Percentiles rank a stretch among this genome's conserved stretches.
phyloP scores from a whole-genome alignment of 2,113 vertebrate genomes.

The Salvelinus fontinalis region DNA sequence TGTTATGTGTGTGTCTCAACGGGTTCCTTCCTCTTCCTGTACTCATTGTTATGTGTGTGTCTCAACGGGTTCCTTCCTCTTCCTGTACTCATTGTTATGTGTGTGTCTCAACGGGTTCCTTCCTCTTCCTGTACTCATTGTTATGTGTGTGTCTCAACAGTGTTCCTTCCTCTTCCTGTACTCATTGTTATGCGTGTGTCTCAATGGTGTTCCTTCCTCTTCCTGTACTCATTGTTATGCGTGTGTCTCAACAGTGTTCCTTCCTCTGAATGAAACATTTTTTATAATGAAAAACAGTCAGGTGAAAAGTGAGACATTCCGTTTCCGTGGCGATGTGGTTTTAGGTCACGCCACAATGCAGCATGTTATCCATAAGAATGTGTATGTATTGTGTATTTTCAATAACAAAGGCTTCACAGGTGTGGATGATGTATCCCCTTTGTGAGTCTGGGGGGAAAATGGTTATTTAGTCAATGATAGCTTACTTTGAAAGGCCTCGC shows the following conservation, averaged over 20 bases:
- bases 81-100: too few relatives aligned
- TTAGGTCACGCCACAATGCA: constrained; percentile 26
- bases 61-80: too few relatives aligned
- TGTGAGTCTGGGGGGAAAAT: too few relatives aligned
- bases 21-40: too few relatives aligned
- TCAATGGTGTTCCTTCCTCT: constrained; percentile 15
- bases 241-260: constrained; percentile 33
- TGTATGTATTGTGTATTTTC: too few relatives aligned
- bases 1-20: too few relatives aligned
- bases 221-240: constrained; percentile 34
- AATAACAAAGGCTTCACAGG: too few relatives aligned
- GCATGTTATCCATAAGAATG: not conserved
- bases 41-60: too few relatives aligned
- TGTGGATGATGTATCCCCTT: too few relatives aligned
- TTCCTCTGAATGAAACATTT: constrained; percentile 24
- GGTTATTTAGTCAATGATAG: too few relatives aligned
- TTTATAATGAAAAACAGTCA: not conserved
- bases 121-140: not conserved
- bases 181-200: constrained; percentile 33
- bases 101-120: too few relatives aligned
- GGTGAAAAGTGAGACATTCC: constrained; percentile 22
- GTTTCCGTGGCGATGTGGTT: constrained; percentile 66
- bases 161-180: not conserved
- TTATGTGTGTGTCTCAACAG: constrained; percentile 40
- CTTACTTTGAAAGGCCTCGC: too few relatives aligned